Conservation (phyloP, 1,140 invertebrate species). For the Frieseomelitta varia region DNA sequence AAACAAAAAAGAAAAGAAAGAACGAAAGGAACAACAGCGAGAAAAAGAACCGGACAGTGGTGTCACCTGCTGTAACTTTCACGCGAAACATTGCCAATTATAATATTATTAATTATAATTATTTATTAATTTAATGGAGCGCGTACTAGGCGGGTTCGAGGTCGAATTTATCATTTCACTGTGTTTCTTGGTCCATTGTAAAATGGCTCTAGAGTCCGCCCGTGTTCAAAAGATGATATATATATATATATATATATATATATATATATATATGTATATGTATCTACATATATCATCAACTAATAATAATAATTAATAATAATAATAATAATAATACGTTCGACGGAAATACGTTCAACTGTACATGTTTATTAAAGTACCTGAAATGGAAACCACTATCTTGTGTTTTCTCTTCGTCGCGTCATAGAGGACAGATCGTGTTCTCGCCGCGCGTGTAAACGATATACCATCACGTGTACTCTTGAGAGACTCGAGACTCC, state of each 20-base stretch:
- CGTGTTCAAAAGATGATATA: conserved; percentile 50
- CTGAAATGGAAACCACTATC: conserved; percentile 43
- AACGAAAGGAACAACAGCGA: too few relatives aligned
- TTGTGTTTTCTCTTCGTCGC: conserved; percentile 36
- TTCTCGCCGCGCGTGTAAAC: conserved; percentile 1
- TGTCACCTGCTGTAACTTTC: conserved; percentile 7
- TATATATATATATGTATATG: too few relatives aligned
- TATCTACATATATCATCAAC: conserved; percentile 17
- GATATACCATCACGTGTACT: conserved; percentile 2
- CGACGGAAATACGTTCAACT: conserved; percentile 30
- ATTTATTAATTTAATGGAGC: conserved; percentile 40
- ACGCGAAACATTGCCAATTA: conserved; percentile 48
- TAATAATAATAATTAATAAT: too few relatives aligned
- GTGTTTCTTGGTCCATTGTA: not conserved
- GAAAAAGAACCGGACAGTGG: not conserved
- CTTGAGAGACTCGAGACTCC: not conserved
- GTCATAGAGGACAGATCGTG: not conserved
- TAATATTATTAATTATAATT: conserved; percentile 30
- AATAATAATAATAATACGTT: conserved; percentile 26
- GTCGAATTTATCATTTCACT: conserved; percentile 18
- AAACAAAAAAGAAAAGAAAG: not conserved
- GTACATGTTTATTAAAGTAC: conserved; percentile 55
- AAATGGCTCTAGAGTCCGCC: conserved; percentile 39
- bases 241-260: conserved; percentile 33
- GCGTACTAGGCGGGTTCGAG: conserved; percentile 19